Evolutionary conservation across 2,113 vertebrate species (phyloP).

Genomic region (Leuciscus idus): DNA sequence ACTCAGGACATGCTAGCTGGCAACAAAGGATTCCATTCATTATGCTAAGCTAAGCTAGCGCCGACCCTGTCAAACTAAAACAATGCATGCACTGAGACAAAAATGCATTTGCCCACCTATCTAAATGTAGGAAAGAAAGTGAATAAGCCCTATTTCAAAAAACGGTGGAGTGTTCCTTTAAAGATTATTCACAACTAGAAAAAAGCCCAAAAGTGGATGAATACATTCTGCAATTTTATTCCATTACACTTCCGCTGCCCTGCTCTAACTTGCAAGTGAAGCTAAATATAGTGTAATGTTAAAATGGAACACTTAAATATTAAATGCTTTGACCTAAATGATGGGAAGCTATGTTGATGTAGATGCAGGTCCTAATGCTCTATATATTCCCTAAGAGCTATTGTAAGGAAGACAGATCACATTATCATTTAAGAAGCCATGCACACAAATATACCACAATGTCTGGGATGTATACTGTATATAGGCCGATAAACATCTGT

Average conservation of each 20-base stretch:
- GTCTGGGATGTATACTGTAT: background rate
- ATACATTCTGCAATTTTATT: background rate
- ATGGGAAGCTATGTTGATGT: constrained; percentile 14
- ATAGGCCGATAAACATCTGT: too few species aligned
- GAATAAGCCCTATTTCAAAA: too few species aligned
- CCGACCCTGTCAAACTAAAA: too few species aligned
- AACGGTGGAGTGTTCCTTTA: too few species aligned
- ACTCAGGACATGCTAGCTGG: too few species aligned
- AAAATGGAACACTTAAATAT: constrained; percentile 50
- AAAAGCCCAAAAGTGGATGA: background rate
- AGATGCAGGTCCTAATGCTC: constrained; percentile 6
- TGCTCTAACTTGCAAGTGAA: background rate
- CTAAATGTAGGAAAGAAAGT: too few species aligned
- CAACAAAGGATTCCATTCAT: too few species aligned
- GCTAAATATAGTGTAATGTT: constrained; percentile 34
- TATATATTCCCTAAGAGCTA: background rate
- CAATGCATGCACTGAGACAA: too few species aligned
- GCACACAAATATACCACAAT: background rate
- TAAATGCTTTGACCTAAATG: constrained; percentile 51
- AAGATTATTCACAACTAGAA: background rate
- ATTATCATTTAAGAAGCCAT: background rate
- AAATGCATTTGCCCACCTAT: too few species aligned
- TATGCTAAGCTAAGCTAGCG: too few species aligned
- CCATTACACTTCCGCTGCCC: background rate
- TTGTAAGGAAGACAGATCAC: background rate